Evolutionary conservation across 2,797 vertebrate species (phyloP).

Genomic region (Emys orbicularis): DNA sequence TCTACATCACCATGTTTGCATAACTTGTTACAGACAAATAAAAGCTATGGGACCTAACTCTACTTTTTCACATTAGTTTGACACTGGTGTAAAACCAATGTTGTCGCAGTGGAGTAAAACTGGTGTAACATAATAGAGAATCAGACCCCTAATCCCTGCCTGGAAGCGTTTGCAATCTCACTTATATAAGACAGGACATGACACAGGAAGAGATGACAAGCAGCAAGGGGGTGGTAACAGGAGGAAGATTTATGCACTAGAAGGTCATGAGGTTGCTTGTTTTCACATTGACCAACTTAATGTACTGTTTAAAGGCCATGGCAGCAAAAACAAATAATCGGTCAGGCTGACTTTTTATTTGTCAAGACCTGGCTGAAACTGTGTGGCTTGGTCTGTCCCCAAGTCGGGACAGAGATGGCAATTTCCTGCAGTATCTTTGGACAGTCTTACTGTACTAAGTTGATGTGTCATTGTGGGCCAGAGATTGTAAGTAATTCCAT

Average conservation of each 20-base stretch:
- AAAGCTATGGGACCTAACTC: neutral
- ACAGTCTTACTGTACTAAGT: neutral
- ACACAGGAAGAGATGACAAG: neutral
- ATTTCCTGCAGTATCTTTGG: neutral
- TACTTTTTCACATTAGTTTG: neutral
- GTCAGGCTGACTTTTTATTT: neutral
- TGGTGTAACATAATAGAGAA: neutral
- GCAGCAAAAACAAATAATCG: slow-evolving; percentile 6
- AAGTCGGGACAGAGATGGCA: neutral
- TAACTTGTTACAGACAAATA: neutral
- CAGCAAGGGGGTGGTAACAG: neutral
- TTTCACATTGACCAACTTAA: slow-evolving; percentile 27
- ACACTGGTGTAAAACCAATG: neutral
- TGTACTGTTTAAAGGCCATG: slow-evolving; percentile 27
- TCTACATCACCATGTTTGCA: accelerated
- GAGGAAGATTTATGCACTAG: neutral
- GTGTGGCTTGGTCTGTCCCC: neutral
- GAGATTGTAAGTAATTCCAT: neutral
- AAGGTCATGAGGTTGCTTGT: slow-evolving; percentile 20
- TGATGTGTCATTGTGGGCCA: neutral
- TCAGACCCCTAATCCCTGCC: neutral
- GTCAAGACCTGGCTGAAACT: neutral
- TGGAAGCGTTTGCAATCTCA: neutral
- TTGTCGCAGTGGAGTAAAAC: neutral
- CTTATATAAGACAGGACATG: accelerated